phyloP scores from a whole-genome alignment of 2,888 invertebrate genomes.

The Torymus aiolomorphi region DNA sequence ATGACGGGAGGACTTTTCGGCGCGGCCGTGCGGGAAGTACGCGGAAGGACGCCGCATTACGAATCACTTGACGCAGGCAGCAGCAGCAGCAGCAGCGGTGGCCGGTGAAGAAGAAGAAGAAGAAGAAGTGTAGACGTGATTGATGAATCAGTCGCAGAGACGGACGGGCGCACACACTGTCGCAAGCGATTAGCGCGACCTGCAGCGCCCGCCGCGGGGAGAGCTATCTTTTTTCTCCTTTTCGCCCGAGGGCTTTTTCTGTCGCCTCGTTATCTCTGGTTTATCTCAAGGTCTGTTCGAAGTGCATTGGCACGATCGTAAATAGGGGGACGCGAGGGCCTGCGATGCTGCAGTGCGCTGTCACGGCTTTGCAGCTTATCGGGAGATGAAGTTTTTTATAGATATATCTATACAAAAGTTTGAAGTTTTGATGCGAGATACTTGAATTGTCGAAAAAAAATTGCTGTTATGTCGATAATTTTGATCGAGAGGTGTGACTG shows the following conservation, averaged over 20 bases:
- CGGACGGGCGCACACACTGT: background rate
- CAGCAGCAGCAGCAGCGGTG: background rate
- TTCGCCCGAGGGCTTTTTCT: slow-evolving; percentile 17
- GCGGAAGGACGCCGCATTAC: slow-evolving; percentile 10
- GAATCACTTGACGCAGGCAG: slow-evolving; percentile 27
- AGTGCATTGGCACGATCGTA: background rate
- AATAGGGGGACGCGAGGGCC: background rate
- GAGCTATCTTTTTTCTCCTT: background rate
- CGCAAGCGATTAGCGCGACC: slow-evolving; percentile 16
- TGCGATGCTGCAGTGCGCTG: no score
- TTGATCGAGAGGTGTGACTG: no score
- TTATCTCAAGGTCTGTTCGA: background rate
- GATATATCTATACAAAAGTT: no score
- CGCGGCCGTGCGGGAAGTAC: slow-evolving; percentile 10
- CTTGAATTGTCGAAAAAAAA: no score
- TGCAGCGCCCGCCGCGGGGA: no score
- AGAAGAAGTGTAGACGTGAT: slow-evolving; percentile 13
- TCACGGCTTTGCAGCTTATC: no score
- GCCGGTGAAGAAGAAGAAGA: no score
- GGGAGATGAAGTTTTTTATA: no score
- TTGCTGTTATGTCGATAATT: no score
- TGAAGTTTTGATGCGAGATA: no score
- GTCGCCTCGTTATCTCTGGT: background rate
- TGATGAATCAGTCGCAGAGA: slow-evolving; percentile 32
- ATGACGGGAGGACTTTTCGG: slow-evolving; percentile 26